A percentile compares a stretch with the other conserved stretches of the same genome.
phyloP scores from a whole-genome alignment of 2,113 vertebrate genomes.

The Heloderma charlesbogerti region DNA sequence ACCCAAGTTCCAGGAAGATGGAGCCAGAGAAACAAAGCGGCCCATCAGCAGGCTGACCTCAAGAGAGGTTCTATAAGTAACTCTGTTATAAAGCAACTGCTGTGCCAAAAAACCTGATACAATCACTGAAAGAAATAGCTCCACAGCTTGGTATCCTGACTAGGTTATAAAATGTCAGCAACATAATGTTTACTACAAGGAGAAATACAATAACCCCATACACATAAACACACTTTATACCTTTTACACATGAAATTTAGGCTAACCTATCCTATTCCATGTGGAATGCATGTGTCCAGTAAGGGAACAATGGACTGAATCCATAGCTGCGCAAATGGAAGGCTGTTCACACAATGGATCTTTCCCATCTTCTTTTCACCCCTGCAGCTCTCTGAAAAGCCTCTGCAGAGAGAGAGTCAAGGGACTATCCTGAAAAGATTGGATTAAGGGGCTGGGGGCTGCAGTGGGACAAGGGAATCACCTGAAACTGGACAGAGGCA shows the following conservation, averaged over 20 bases:
- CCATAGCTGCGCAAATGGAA: neutral
- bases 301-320: neutral
- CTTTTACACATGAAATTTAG: neutral
- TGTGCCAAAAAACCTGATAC: neutral
- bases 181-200: neutral
- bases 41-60: neutral
- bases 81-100: neutral
- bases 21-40: conserved; percentile 1
- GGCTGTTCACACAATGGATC: neutral
- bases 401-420: neutral
- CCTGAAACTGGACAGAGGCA: neutral
- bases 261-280: neutral
- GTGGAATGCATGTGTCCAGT: neutral
- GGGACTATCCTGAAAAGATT: neutral
- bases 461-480: neutral
- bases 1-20: neutral
- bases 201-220: conserved; percentile 9
- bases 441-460: neutral
- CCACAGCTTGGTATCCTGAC: neutral
- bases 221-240: neutral
- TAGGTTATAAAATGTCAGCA: neutral
- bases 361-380: neutral
- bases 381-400: neutral
- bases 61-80: neutral
- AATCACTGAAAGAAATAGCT: neutral